A percentile compares a stretch with the other conserved stretches of the same genome.
These are phyloP conservation scores for Chiloscyllium punctatum DNA, from an alignment of 2,797 vertebrate genomes.

Conservation along the genomic window DNA sequence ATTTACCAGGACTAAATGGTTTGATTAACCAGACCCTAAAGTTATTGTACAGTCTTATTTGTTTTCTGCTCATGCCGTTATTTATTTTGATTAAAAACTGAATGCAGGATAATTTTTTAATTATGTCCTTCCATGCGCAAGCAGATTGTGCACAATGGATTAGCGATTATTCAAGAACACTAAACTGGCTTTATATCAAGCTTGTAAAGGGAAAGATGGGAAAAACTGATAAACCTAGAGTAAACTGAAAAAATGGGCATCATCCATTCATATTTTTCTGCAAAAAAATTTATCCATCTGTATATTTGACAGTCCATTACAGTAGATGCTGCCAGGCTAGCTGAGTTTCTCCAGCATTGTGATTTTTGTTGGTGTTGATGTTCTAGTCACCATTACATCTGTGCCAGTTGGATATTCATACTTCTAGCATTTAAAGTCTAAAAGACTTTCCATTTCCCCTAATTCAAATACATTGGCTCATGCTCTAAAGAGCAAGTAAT, in stretches of 20 bases:
- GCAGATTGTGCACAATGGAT: not conserved
- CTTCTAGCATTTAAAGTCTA: not conserved
- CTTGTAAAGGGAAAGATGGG: not conserved
- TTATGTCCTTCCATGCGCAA: not conserved
- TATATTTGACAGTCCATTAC: not conserved
- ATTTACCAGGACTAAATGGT: not conserved
- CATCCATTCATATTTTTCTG: not conserved
- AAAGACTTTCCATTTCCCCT: not conserved
- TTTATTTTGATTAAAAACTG: not conserved
- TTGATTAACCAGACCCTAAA: not conserved
- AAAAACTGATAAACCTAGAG: not conserved
- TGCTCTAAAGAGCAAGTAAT: not conserved
- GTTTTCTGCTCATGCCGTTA: not conserved
- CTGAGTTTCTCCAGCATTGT: too few relatives aligned
- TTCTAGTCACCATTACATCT: not conserved
- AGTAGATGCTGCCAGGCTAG: too few relatives aligned
- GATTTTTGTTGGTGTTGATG: not conserved
- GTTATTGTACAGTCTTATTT: not conserved
- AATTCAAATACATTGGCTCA: not conserved
- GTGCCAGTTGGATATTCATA: not conserved
- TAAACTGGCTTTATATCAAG: not conserved
- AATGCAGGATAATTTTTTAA: conserved; percentile 7
- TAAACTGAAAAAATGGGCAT: not conserved
- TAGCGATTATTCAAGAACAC: not conserved
- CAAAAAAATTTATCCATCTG: not conserved